Percentiles rank a stretch among this genome's conserved stretches.
phyloP scores from a whole-genome alignment of 1,140 invertebrate genomes.

The Pseudachorutes palmiensis region DNA sequence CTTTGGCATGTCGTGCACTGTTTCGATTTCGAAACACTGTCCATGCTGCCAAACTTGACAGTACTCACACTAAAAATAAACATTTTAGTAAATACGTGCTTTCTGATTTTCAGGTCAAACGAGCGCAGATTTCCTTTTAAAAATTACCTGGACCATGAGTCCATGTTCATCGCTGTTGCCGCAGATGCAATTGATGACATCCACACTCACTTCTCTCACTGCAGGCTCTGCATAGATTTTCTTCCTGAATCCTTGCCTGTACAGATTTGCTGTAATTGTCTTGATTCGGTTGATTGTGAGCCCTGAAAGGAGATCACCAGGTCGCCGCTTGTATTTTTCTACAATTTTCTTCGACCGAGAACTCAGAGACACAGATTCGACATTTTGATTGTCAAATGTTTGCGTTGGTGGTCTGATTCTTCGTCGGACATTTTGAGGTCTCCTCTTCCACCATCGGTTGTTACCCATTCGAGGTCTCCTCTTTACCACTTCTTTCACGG shows the following conservation, averaged over 20 bases:
- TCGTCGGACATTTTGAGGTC: too few species aligned
- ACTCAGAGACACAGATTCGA: background rate
- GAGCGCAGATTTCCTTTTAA: too few species aligned
- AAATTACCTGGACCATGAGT: slow-evolving; percentile 65
- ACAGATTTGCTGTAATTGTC: slow-evolving; percentile 1
- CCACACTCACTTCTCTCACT: slow-evolving; percentile 48
- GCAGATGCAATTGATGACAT: slow-evolving; percentile 83
- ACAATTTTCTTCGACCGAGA: background rate
- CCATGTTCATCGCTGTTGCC: slow-evolving; percentile 77
- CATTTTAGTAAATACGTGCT: too few species aligned
- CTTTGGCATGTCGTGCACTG: slow-evolving; percentile 71
- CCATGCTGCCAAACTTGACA: slow-evolving; percentile 93
- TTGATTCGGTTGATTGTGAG: slow-evolving; percentile 4
- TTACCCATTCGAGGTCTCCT: background rate
- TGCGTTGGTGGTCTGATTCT: too few species aligned
- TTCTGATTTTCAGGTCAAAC: too few species aligned
- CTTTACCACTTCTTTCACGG: background rate
- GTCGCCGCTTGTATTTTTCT: background rate
- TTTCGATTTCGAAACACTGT: slow-evolving; percentile 71
- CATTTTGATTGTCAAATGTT: too few species aligned
- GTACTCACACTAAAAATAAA: slow-evolving; percentile 67
- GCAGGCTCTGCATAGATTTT: slow-evolving; percentile 26
- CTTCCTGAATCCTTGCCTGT: background rate
- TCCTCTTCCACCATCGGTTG: slow-evolving; percentile 6
- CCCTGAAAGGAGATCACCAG: slow-evolving; percentile 7